phyloP scores from a whole-genome alignment of 2,797 vertebrate species.

The Gymnocypris eckloni region DNA sequence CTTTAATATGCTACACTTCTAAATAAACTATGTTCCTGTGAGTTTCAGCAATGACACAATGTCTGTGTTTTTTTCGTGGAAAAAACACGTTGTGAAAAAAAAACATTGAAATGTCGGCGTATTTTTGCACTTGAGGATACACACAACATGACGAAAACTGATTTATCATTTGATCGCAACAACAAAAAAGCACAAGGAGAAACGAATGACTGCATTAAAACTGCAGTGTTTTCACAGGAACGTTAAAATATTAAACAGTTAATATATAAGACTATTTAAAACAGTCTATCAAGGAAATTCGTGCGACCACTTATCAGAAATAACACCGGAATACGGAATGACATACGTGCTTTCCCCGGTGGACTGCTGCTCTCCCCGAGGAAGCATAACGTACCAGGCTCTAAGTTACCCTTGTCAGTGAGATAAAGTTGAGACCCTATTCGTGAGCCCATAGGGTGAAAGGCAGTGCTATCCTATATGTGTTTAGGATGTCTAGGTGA shows the following conservation, averaged over 20 bases:
- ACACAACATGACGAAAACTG: constrained; percentile 44
- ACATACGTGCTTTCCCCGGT: constrained; percentile 32
- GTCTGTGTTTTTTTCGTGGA: background rate
- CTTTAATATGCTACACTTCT: background rate
- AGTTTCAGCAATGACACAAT: background rate
- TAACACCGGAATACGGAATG: background rate
- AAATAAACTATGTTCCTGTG: background rate
- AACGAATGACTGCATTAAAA: constrained; percentile 1
- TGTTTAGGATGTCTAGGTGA: constrained; percentile 44
- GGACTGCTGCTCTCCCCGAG: constrained; percentile 25
- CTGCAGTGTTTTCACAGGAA: background rate
- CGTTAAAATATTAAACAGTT: background rate
- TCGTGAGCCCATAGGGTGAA: background rate
- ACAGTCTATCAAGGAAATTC: background rate
- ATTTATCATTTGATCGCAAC: constrained; percentile 42
- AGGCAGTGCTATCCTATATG: constrained; percentile 15
- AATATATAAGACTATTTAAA: background rate
- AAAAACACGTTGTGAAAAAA: background rate
- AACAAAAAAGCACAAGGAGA: constrained; percentile 18
- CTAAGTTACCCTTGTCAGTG: background rate
- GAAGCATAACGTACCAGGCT: constrained; percentile 9
- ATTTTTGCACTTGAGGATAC: constrained; percentile 11
- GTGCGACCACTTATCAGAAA: constrained; percentile 38
- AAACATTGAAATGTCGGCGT: constrained; percentile 27
- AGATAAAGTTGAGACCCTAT: constrained; percentile 42